Base-by-base conservation (phyloP, 1,140 invertebrate species). In the Caenorhabditis tropicalis region DNA sequence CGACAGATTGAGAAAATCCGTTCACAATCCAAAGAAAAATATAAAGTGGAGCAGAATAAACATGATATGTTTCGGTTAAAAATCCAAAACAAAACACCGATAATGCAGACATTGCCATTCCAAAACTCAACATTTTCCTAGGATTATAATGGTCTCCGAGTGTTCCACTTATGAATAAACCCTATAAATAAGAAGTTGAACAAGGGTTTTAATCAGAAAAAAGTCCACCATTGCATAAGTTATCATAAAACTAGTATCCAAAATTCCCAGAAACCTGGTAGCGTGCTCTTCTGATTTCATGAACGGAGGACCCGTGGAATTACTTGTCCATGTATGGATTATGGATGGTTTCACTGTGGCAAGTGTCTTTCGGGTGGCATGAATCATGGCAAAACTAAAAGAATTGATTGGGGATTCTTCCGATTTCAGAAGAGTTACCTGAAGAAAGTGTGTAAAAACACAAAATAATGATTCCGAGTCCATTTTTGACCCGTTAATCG, bases 1-100 rank as follows among this genome's bases (percentile, higher is more conserved):
- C 84, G 19, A 85, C 84, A 36, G 79, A 82, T 74, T 85, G 84
- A 29, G 82, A 85, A 29, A 85, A 79, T 43, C 84, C 84, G 24
- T 51, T 56, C 2, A 36, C 5, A 36, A 80, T 48, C 84, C 84
- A 85, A 9, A 85, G 84, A 16, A 53, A 31, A 15, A 82, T 19
- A 39, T 85, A 85, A 4, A 85, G 10, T 19, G 60, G 46, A 24
- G 43, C 27, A 65, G 51, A 49, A 27, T 85, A 85, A 0, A 81
- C 6, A 9, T 70, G 56, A 39, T 58, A 74, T 12, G 21, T 43
- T 33, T 85, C 84, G 7, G 84, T 85, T 16, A 85, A 19, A 51
- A 36, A 60, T 12, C 84, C 84, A 79, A 85, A 85, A 21, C 48
- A 31, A 53, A 85, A 85, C 1, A 85, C 84, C 0, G 58, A 43